These are phyloP conservation scores for Chitala chitala DNA, from an alignment of 2,113 vertebrate genomes.

Conservation along the genomic window DNA sequence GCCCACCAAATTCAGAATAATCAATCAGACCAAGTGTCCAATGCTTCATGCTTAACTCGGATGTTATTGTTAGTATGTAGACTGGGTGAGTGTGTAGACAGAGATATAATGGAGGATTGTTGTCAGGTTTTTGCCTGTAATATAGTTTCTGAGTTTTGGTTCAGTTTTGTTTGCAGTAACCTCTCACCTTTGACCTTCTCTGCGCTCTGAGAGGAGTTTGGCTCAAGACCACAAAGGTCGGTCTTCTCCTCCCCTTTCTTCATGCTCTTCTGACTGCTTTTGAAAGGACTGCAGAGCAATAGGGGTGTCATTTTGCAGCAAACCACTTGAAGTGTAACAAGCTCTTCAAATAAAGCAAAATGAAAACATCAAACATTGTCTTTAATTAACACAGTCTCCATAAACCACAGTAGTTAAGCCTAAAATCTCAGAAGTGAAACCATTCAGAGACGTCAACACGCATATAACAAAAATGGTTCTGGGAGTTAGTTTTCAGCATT, in stretches of 20 bases:
- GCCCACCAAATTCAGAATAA: neutral
- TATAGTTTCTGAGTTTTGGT: neutral
- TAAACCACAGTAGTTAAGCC: too few relatives aligned
- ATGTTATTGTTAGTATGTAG: neutral
- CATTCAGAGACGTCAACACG: too few relatives aligned
- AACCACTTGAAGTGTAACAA: too few relatives aligned
- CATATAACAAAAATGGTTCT: too few relatives aligned
- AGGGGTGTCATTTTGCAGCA: neutral
- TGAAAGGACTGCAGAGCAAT: constrained; percentile 66
- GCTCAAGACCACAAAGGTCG: constrained; percentile 46
- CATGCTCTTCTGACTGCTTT: constrained; percentile 60
- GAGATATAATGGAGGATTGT: too few relatives aligned
- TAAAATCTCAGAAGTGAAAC: too few relatives aligned
- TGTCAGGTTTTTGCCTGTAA: neutral
- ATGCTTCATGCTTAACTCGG: neutral
- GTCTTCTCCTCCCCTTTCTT: constrained; percentile 77
- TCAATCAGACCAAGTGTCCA: neutral
- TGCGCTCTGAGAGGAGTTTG: neutral
- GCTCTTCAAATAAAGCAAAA: neutral
- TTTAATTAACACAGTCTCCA: too few relatives aligned
- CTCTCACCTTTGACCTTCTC: constrained; percentile 4
- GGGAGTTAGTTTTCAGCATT: too few relatives aligned
- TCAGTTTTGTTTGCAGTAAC: neutral
- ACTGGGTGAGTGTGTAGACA: neutral
- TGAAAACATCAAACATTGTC: neutral